Evolutionary conservation across 2,113 vertebrate species (phyloP), one percentile per base, ranked within the genome.

Genomic region (Misgurnus anguillicaudatus): DNA sequence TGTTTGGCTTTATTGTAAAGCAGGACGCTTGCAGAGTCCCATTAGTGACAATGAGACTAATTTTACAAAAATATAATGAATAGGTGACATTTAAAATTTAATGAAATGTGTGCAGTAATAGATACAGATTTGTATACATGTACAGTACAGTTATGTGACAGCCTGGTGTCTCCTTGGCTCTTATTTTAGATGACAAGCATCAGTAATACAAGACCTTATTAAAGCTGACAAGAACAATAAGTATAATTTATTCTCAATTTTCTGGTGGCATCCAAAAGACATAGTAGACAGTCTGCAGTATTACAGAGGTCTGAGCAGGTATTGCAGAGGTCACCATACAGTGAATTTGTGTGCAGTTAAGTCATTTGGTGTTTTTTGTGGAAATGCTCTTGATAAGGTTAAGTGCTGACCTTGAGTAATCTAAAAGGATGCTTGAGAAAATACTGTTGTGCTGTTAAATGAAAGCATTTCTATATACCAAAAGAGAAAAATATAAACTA

Each of bases 391-490:
- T 51, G 7, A 1, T 31, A 31, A 31, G 19, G 31, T 21, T 38
- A 11, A 38, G 45, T 76, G 17, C 53, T 39, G 24, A 75, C 73
- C 60, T 75, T 64, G 60, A 64, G 16, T n/a, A 75, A 31, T 61
- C 57, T 31, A 24, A 41, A 63, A 10, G 60, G 73, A 75, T 51
- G 24, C 19, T 62, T 75, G 42, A 51, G 24, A 24, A 39, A 53
- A 76, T 39, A 73, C 38, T 47, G 19, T 61, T 74, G 60, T 74
- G n/a, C 39, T 74, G 41, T 62, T 39, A 62, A 24, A 62, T 75
- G 14, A 75, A 62, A 53, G 58, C 4, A 48, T 42, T 36, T 63
- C 0, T n/a, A 58, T 48, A 75, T 14, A 63, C 39, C 41, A 48
- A 62, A 51, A 62, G 45, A 14, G 13, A 75, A 75, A n/a, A 31